phyloP scores from a whole-genome alignment of 1,140 invertebrate genomes.

The Trichoplusia ni region DNA sequence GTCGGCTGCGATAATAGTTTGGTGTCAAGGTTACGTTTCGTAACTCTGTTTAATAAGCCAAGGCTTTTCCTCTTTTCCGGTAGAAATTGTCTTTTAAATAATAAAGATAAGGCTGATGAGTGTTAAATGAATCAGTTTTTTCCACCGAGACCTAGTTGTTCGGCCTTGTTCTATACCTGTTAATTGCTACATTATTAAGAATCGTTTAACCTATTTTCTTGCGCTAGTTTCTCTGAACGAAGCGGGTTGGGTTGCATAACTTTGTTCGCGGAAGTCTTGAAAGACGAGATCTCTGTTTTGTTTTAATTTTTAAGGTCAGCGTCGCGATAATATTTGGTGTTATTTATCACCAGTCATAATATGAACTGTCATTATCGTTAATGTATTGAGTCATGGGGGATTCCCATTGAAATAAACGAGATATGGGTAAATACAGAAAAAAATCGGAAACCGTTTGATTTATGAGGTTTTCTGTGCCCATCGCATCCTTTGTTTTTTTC shows the following conservation, averaged over 20 bases:
- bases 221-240: conserved; percentile 46
- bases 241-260: conserved; percentile 18
- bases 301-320: neutral
- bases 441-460: neutral
- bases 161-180: conserved; percentile 66
- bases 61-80: conserved; percentile 65
- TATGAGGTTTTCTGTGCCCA: neutral
- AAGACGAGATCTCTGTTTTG: neutral
- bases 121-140: conserved; percentile 25
- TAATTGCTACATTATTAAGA: conserved; percentile 76
- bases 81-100: conserved; percentile 51
- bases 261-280: conserved; percentile 7
- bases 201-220: conserved; percentile 74
- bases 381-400: conserved; percentile 1
- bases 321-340: neutral
- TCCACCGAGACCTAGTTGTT: conserved; percentile 49
- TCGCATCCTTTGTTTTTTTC: no score
- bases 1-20: conserved; percentile 73
- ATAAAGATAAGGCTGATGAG: conserved; percentile 21
- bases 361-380: neutral
- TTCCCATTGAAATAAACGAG: neutral
- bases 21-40: conserved; percentile 76
- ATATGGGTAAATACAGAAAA: neutral
- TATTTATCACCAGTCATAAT: neutral
- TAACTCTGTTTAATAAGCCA: conserved; percentile 65